These are phyloP conservation scores for Himantopus leucocephalus DNA, from an alignment of 2,113 vertebrate genomes.

Conservation along the genomic window DNA sequence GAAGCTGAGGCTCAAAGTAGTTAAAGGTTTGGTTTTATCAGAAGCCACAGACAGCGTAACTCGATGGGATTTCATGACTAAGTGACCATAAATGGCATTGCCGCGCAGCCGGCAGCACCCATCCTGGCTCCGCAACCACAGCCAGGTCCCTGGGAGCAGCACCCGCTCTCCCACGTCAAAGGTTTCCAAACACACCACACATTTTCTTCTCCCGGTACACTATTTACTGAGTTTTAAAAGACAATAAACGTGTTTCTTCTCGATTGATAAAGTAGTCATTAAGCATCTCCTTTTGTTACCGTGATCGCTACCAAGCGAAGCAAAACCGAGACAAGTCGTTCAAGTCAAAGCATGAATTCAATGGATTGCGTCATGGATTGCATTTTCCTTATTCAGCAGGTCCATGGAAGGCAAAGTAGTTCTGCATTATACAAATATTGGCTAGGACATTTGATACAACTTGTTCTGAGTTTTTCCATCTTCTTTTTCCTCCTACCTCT, in stretches of 20 bases:
- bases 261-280: background rate
- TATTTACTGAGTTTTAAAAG: background rate
- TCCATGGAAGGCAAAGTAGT: background rate
- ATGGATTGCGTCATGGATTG: constrained; percentile 9
- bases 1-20: background rate
- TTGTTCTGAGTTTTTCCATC: constrained; percentile 19
- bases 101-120: rapidly evolving
- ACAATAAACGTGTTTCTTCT: constrained; percentile 4
- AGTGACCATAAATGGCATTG: background rate
- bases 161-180: background rate
- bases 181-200: background rate
- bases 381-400: constrained; percentile 42
- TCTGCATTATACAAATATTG: background rate
- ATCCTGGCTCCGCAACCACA: background rate
- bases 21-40: background rate
- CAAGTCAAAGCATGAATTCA: constrained; percentile 57
- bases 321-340: background rate
- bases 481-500: background rate
- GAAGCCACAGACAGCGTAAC: background rate
- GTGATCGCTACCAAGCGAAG: background rate
- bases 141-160: background rate
- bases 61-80: background rate
- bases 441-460: background rate
- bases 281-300: background rate
- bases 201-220: background rate